Evolutionary conservation across 2,113 vertebrate species (phyloP).

Genomic region (Gobiocypris rarus): DNA sequence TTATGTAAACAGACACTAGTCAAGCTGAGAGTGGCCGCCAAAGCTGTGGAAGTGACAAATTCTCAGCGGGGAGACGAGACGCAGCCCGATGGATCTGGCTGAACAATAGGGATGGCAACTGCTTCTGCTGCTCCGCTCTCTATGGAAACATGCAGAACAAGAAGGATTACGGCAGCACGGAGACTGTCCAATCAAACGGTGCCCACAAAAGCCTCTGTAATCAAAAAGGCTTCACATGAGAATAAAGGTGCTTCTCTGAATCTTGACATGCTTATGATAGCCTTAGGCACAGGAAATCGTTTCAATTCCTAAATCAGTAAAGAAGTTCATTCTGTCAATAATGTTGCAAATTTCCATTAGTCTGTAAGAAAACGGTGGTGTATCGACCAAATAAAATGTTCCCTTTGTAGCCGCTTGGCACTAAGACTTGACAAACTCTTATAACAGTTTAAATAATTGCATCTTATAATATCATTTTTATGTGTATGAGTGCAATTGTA

Average conservation of each 20-base stretch:
- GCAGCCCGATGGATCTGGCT: constrained; percentile 51
- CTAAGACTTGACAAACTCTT: no score
- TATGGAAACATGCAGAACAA: constrained; percentile 49
- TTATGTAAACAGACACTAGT: constrained; percentile 53
- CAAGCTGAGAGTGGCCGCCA: constrained; percentile 47
- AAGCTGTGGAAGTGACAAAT: constrained; percentile 59
- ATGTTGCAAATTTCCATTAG: no score
- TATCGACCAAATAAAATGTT: no score
- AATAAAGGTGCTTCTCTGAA: constrained; percentile 28
- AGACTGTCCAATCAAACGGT: constrained; percentile 25
- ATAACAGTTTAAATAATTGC: no score
- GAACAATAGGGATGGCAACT: constrained; percentile 58
- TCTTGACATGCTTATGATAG: background rate
- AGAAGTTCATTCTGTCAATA: no score
- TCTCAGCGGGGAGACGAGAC: constrained; percentile 48
- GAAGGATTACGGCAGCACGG: constrained; percentile 59
- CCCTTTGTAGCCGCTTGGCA: no score
- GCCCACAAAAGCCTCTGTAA: constrained; percentile 36
- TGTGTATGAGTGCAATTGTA: no score
- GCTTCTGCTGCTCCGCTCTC: constrained; percentile 58
- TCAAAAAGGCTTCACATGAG: constrained; percentile 22
- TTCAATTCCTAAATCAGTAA: constrained; percentile 2
- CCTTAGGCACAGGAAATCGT: constrained; percentile 1
- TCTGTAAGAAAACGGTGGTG: no score
- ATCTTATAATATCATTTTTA: no score